phyloP scores from a whole-genome alignment of 2,888 invertebrate species.

The Noctua janthina region DNA sequence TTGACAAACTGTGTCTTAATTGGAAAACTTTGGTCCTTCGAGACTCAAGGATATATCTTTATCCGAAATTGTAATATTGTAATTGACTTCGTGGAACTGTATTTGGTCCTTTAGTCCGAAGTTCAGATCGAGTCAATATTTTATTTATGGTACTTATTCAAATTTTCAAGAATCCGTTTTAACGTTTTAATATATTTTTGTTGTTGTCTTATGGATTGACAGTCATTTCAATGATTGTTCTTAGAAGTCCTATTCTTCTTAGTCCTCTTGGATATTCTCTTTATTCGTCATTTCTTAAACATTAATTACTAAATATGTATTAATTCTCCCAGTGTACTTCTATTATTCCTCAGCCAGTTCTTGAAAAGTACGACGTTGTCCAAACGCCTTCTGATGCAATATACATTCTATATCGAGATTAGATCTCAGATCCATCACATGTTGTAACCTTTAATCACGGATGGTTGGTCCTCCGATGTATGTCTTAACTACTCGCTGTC shows the following conservation, averaged over 20 bases:
- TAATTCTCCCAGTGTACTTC: neutral
- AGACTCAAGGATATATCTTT: constrained; percentile 19
- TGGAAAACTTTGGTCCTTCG: constrained; percentile 50
- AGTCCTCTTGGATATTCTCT: neutral
- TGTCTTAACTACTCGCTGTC: constrained; percentile 30
- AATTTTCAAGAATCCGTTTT: neutral
- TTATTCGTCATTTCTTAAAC: constrained; percentile 6
- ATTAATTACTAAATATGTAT: neutral
- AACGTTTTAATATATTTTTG: neutral
- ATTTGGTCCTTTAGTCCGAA: constrained; percentile 10
- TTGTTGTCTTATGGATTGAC: neutral
- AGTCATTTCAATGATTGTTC: neutral
- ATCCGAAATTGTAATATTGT: constrained; percentile 35
- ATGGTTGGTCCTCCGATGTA: constrained; percentile 40
- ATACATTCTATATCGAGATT: constrained; percentile 41
- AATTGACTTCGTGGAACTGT: constrained; percentile 28
- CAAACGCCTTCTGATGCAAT: constrained; percentile 12
- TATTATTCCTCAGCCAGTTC: constrained; percentile 3
- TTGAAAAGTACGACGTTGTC: constrained; percentile 10
- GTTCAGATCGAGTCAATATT: neutral
- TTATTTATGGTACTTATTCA: neutral
- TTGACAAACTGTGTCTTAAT: constrained; percentile 37
- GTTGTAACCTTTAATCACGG: constrained; percentile 43
- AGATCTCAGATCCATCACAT: constrained; percentile 29
- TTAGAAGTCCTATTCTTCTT: neutral